Evolutionary conservation across 2,797 vertebrate genomes (phyloP), one percentile per base, ranked within the genome.

Genomic region (Pipistrellus kuhlii): DNA sequence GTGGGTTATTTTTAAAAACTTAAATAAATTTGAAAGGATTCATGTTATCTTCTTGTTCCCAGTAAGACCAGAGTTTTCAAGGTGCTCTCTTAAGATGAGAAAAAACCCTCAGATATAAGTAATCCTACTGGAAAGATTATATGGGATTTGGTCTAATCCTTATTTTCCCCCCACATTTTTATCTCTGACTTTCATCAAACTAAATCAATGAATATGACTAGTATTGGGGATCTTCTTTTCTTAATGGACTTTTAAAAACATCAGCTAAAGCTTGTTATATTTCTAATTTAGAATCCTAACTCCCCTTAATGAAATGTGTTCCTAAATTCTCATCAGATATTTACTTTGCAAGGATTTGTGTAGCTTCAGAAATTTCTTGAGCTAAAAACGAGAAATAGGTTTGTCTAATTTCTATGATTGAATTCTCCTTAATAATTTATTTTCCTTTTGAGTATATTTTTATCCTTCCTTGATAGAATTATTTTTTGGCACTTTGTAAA

Each of bases 11-110:
- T 96, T 97, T 77, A 66, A 97, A 98, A 97, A 96, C 94, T 98
- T 97, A 98, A 98, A 97, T 97, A 94, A 96, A 95, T 98, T 97
- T 97, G 32, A 97, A 98, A 96, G 92, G 85, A 97, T 97, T 98
- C 97, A 8, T 96, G 92, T 96, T 98, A 97, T 97, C 92, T 97
- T 95, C 96, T 96, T 97, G 69, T 97, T 98, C 93, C 89, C 97
- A 95, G 48, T 96, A 96, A 97, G 96, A 80, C 66, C 86, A 92
- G 93, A 97, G 96, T 97, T 98, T 97, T 97, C 97, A 97, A 92
- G 96, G 92, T 96, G 91, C 97, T 97, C 90, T 95, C 88, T 94
- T 96, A 88, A 97, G 97, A 97, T 94, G 85, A 97, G 95, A 68
- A 96, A 94, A 97, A 96, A 83, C 73, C 53, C 41, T 97, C 82